These are phyloP conservation scores for Gymnogyps californianus DNA, from an alignment of 2,113 vertebrate species.

Conservation along the genomic window DNA sequence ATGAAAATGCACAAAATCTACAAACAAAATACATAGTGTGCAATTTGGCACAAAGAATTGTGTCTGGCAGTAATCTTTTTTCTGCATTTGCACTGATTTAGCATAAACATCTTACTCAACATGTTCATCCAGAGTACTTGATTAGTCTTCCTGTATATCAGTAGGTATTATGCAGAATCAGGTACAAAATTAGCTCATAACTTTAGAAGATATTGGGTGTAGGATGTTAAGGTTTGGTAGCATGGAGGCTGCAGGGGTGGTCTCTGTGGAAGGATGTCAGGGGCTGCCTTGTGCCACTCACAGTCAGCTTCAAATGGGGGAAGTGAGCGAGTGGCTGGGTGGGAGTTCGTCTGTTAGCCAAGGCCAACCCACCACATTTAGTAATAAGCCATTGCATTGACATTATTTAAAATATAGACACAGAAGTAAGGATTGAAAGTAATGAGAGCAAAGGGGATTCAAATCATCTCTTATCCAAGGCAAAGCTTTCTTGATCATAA, in stretches of 20 bases:
- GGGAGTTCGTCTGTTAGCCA: not conserved
- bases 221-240: not conserved
- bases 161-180: not conserved
- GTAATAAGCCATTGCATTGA: not conserved
- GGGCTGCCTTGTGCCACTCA: not conserved
- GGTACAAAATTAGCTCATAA: not conserved
- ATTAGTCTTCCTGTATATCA: not conserved
- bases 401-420: not conserved
- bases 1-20: not conserved
- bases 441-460: not conserved
- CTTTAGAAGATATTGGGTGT: not conserved
- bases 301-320: not conserved
- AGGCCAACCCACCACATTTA: not conserved
- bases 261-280: not conserved
- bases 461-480: not conserved
- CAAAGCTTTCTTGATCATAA: not conserved
- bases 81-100: not conserved
- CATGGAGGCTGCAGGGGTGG: not conserved
- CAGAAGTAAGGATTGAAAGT: not conserved
- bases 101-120: not conserved
- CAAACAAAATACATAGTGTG: not conserved
- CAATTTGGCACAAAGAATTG: not conserved
- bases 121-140: not conserved
- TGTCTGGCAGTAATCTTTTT: not conserved
- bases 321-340: fast-evolving